These are phyloP conservation scores for Drosophila nebulosa DNA, from an alignment of 1,140 invertebrate genomes.

Conservation along the genomic window DNA sequence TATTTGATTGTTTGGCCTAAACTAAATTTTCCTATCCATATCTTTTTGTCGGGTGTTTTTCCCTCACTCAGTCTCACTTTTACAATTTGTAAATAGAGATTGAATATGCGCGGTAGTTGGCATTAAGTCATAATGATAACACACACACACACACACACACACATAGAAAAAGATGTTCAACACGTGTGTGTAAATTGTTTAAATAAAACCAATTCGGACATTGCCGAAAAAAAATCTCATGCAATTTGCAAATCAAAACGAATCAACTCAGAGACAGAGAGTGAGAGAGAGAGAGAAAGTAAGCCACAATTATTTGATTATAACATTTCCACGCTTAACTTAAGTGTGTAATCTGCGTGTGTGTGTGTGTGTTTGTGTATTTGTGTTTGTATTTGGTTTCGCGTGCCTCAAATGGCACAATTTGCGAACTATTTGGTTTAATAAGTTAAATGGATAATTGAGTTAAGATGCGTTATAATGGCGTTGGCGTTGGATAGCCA, in stretches of 20 bases:
- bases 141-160: too few relatives aligned
- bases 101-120: constrained; percentile 29
- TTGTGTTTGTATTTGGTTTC: constrained; percentile 34
- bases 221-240: constrained; percentile 33
- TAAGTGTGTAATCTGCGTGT: neutral
- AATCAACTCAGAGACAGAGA: constrained; percentile 36
- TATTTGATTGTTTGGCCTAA: neutral
- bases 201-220: constrained; percentile 24
- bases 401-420: constrained; percentile 59
- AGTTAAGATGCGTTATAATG: constrained; percentile 63
- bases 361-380: neutral
- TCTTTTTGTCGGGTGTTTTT: neutral
- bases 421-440: constrained; percentile 68
- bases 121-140: constrained; percentile 36
- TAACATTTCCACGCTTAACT: constrained; percentile 10
- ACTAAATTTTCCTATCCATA: neutral
- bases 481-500: constrained; percentile 4
- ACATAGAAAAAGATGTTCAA: neutral
- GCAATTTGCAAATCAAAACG: constrained; percentile 55
- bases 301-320: constrained; percentile 62
- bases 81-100: neutral
- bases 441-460: constrained; percentile 77
- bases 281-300: constrained; percentile 3
- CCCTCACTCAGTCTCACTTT: neutral
- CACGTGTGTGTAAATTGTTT: constrained; percentile 42